Evolutionary conservation across 1,140 invertebrate genomes (phyloP).

Genomic region (Asbolus verrucosus): DNA sequence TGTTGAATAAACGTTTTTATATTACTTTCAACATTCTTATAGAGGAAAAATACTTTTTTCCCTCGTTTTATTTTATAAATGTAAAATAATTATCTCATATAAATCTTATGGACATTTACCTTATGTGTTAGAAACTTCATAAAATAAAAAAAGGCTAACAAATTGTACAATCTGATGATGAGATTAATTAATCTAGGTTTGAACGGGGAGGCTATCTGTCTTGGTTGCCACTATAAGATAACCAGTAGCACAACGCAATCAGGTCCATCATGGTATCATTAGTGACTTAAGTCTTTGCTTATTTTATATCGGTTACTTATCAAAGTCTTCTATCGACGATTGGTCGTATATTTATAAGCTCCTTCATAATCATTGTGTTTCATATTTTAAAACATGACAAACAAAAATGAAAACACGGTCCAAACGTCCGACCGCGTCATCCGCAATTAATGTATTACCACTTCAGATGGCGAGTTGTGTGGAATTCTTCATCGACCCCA

Average conservation of each 20-base stretch:
- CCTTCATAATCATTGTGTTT: constrained; percentile 22
- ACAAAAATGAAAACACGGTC: constrained; percentile 27
- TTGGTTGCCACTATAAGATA: constrained; percentile 4
- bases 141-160: too few relatives aligned
- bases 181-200: constrained; percentile 42
- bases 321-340: constrained; percentile 9
- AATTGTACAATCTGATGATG: too few relatives aligned
- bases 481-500: constrained; percentile 1
- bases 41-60: too few relatives aligned
- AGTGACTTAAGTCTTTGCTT: constrained; percentile 42
- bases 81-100: too few relatives aligned
- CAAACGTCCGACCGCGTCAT: constrained; percentile 1
- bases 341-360: constrained; percentile 20
- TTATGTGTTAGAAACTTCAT: too few relatives aligned
- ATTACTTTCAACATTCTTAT: too few relatives aligned
- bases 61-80: too few relatives aligned
- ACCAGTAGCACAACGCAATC: constrained; percentile 39
- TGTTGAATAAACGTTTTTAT: too few relatives aligned
- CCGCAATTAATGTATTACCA: constrained; percentile 13
- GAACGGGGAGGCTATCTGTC: not conserved
- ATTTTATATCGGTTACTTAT: constrained; percentile 24
- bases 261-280: constrained; percentile 31
- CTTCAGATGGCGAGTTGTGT: constrained; percentile 3
- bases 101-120: too few relatives aligned
- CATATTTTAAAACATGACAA: constrained; percentile 29